Conservation (phyloP, 2,797 vertebrate genomes). For the Uromys caudimaculatus region DNA sequence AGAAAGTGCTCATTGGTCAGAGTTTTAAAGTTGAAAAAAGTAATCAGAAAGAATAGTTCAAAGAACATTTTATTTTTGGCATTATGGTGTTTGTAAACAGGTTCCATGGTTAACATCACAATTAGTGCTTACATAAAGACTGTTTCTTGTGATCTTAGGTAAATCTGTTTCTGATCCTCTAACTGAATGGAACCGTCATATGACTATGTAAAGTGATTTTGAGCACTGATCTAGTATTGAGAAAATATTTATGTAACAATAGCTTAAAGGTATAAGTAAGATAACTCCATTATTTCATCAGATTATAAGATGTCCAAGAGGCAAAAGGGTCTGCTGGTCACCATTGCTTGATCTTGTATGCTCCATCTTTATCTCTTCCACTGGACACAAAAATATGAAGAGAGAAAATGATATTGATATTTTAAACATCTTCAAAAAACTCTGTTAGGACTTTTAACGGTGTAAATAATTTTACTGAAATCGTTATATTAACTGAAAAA, state of each 20-base stretch:
- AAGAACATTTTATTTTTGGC: slow-evolving; percentile 21
- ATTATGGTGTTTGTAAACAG: neutral
- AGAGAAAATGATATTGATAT: neutral
- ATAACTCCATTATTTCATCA: neutral
- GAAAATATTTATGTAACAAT: neutral
- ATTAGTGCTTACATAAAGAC: neutral
- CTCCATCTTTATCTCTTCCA: neutral
- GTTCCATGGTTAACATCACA: neutral
- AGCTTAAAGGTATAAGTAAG: neutral
- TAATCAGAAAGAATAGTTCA: neutral
- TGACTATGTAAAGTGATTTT: slow-evolving; percentile 7
- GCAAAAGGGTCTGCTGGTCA: neutral
- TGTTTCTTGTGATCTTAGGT: neutral
- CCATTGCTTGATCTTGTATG: neutral
- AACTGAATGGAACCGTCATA: neutral
- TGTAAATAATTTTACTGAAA: slow-evolving; percentile 28
- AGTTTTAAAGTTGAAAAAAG: slow-evolving; percentile 54
- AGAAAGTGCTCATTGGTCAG: neutral
- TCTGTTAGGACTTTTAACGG: neutral
- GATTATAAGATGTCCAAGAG: neutral
- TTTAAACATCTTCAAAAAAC: neutral
- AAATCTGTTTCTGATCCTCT: slow-evolving; percentile 25
- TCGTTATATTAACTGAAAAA: slow-evolving; percentile 9
- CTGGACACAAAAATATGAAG: neutral
- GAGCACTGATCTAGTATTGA: neutral